phyloP scores from a whole-genome alignment of 1,140 invertebrate genomes.

The Tribolium castaneum region DNA sequence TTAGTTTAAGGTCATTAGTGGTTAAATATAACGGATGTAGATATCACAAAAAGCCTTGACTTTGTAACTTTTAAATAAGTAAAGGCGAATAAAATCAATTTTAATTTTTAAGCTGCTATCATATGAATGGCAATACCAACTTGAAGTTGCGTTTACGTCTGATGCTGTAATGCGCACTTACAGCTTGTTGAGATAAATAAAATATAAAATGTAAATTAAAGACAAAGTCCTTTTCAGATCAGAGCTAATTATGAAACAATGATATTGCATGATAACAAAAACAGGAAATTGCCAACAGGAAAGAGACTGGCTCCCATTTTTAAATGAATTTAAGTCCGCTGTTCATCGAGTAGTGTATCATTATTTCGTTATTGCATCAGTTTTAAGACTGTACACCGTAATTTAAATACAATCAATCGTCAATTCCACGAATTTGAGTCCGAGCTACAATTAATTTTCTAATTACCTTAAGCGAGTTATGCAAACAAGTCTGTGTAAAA shows the following conservation, averaged over 20 bases:
- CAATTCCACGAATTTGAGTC: not conserved
- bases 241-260: not conserved
- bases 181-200: no score
- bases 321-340: not conserved
- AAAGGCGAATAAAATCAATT: no score
- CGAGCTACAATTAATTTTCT: not conserved
- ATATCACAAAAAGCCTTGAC: no score
- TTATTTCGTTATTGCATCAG: not conserved
- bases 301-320: not conserved
- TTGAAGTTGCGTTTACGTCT: no score
- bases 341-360: not conserved
- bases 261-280: not conserved
- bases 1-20: no score
- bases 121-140: no score
- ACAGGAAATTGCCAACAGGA: not conserved
- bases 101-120: no score
- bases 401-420: not conserved
- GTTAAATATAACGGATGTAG: no score
- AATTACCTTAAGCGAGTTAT: not conserved
- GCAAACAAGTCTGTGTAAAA: not conserved
- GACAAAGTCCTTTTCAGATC: no score
- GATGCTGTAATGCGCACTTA: no score
- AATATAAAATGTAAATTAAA: no score
- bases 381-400: not conserved
- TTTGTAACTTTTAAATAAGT: no score